Base-by-base conservation (phyloP, 2,888 invertebrate genomes). In the Caenorhabditis panamensis region DNA sequence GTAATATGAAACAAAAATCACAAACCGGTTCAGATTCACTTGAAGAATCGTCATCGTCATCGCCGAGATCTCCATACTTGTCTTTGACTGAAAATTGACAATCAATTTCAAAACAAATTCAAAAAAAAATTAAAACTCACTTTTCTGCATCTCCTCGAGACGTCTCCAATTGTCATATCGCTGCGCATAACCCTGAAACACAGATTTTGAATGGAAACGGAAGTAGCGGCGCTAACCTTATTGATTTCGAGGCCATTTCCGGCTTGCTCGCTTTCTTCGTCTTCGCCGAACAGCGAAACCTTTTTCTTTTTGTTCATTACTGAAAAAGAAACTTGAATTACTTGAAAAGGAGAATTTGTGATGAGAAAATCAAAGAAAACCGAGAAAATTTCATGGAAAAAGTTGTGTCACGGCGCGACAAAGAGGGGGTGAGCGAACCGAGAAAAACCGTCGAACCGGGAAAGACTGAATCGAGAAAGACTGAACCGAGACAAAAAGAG, bases 121-220 rank as follows among this genome's bases (percentile, higher is more conserved):
- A 26, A 20, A 24, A 22, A 37, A 31, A 66, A 37, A 37, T 26
- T 11, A 69, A 58, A 20, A 82, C 87, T 73, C 86, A 92, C 92
- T 86, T 88, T 91, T 92, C 90, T 96, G 94, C 22, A 95, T 92
- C 91, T 96, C 95, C 91, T 96, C 96, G 89, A 95, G 95, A 89
- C 94, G 94, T 64, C 96, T 93, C 94, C 95, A 95, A 77, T 92
- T 93, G 90, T 96, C 94, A 90, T 96, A 96, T 85, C 94, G 94
- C 86, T 94, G 94, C 0, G 96, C 96, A 92, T 95, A 96, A 66
- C 94, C 94, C 90, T 94, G 94, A 91, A 77, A 49, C 28, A 22
- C 18, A 68, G 16, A 44, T 20, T 31, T 37, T 49, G 18, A 36
- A 18, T 54, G 5, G 26, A 24, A 26, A 26, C 24, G 8, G 4